Evolutionary conservation across 30 jellyfish, hydroid and myxozoan species (phyloP).

Genomic region (Sanderia malayensis): DNA sequence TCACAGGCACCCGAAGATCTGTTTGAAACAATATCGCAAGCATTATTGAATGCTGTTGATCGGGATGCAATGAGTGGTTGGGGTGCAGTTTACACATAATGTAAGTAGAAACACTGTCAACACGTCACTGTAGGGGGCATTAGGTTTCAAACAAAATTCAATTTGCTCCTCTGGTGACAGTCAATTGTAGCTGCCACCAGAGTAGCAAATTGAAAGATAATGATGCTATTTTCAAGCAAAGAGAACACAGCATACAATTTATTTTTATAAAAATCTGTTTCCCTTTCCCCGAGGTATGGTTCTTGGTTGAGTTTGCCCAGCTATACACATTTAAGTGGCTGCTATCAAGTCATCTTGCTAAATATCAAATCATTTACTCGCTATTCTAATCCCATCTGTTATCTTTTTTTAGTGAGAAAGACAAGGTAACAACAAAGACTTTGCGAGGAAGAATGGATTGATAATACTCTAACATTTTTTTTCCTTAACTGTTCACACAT

Average conservation of each 20-base stretch:
- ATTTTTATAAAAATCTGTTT: no score
- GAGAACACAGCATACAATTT: not conserved
- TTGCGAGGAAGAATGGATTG: slow-evolving; percentile 90
- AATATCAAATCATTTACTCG: not conserved
- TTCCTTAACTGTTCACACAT: not conserved
- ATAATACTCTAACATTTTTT: not conserved
- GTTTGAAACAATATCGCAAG: slow-evolving; percentile 91
- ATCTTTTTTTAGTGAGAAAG: slow-evolving; percentile 76
- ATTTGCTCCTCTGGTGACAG: not conserved
- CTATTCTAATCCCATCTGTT: no score
- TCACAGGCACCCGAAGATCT: slow-evolving; percentile 85
- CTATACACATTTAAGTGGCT: no score
- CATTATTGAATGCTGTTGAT: slow-evolving; percentile 85
- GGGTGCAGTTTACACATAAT: slow-evolving; percentile 94
- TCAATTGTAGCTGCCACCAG: not conserved
- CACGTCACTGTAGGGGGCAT: not conserved
- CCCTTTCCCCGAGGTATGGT: no score
- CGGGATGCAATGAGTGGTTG: slow-evolving; percentile 98
- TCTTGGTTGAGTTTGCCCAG: no score
- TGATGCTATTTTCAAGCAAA: no score
- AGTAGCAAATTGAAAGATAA: not conserved
- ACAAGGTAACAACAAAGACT: slow-evolving; percentile 80
- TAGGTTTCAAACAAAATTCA: not conserved
- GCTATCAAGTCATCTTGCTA: not conserved
- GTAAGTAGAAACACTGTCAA: slow-evolving; percentile 37